Percentiles rank a stretch among this genome's conserved stretches.
These are phyloP conservation scores for Platycercus adscitus DNA, from an alignment of 2,113 vertebrate genomes.

Conservation along the genomic window DNA sequence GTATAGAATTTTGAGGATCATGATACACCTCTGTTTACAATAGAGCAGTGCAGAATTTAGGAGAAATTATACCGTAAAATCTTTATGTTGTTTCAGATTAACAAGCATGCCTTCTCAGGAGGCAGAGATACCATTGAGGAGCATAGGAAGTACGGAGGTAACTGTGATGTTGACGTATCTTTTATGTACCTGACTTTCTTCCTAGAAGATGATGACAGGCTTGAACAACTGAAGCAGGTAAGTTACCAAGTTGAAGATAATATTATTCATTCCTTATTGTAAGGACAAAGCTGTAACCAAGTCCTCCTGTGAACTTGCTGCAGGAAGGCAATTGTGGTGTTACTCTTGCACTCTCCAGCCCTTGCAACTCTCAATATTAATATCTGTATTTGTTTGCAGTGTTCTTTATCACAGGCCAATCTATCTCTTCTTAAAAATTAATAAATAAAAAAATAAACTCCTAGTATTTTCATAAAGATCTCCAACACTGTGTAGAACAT, in stretches of 20 bases:
- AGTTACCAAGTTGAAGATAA: background rate
- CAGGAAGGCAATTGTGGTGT: background rate
- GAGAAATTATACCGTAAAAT: background rate
- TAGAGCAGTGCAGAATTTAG: background rate
- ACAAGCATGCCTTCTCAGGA: constrained; percentile 96
- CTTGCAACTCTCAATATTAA: background rate
- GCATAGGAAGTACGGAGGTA: constrained; percentile 89
- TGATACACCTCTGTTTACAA: background rate
- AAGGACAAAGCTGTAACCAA: background rate
- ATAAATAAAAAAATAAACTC: background rate
- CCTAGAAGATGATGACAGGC: constrained; percentile 91
- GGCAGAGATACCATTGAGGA: constrained; percentile 95
- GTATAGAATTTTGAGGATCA: background rate
- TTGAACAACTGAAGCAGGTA: constrained; percentile 94
- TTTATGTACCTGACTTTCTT: constrained; percentile 99
- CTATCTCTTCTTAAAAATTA: background rate
- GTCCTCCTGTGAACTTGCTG: background rate
- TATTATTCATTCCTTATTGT: background rate
- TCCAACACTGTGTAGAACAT: background rate
- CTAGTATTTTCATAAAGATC: background rate
- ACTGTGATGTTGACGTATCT: constrained; percentile 92
- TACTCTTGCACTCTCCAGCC: background rate
- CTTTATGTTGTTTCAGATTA: constrained; percentile 77
- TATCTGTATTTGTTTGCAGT: background rate
- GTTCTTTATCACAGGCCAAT: background rate